Percentiles rank a stretch among this genome's conserved stretches.
These are phyloP conservation scores for Formica exsecta DNA, from an alignment of 1,140 invertebrate species.

Conservation along the genomic window DNA sequence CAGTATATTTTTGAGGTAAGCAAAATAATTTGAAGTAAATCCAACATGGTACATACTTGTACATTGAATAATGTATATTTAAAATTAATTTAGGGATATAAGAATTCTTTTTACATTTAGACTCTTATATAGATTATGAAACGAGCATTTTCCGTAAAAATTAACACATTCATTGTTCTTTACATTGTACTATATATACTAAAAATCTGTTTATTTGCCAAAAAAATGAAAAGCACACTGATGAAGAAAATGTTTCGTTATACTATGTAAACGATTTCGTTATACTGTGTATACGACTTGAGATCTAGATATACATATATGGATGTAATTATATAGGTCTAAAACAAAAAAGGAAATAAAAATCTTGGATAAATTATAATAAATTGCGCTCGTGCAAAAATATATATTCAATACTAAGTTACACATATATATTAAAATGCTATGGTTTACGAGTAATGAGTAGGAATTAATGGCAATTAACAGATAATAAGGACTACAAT, in stretches of 20 bases:
- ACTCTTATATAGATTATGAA: slow-evolving; percentile 20
- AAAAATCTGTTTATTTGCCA: slow-evolving; percentile 3
- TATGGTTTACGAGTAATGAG: slow-evolving; percentile 18
- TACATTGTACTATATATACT: not conserved
- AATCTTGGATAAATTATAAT: not conserved
- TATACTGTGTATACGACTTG: not conserved
- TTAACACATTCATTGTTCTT: not conserved
- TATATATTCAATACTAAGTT: slow-evolving; percentile 17
- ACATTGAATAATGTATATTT: not conserved
- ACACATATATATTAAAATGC: slow-evolving; percentile 16
- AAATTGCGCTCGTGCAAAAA: not conserved
- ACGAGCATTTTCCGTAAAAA: not conserved
- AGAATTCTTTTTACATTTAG: not conserved
- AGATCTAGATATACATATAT: not conserved
- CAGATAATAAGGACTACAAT: slow-evolving; percentile 4
- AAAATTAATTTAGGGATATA: slow-evolving; percentile 12
- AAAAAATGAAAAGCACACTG: slow-evolving; percentile 19
- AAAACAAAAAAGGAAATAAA: not conserved
- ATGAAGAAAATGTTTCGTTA: not conserved
- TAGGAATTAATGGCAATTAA: not conserved
- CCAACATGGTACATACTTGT: not conserved
- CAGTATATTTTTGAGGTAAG: slow-evolving; percentile 6
- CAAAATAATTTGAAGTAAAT: slow-evolving; percentile 10
- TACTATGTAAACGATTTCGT: not conserved
- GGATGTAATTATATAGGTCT: slow-evolving; percentile 7